Base-by-base conservation (phyloP, 1,140 invertebrate species). In the Gryon sp. region DNA sequence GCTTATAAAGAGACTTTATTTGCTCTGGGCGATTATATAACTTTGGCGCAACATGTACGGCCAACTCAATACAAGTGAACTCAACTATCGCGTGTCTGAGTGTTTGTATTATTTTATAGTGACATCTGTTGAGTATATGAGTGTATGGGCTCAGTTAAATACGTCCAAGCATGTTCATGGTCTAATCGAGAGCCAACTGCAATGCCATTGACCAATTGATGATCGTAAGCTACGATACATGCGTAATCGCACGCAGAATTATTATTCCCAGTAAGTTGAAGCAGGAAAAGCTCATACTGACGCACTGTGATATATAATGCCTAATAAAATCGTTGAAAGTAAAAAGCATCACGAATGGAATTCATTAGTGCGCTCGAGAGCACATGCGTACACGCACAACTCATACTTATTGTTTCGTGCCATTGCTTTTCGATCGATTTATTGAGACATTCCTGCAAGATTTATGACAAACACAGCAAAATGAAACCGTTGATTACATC, bases 71-170 rank as follows among this genome's bases (percentile, higher is more conserved):
- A 60, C 46, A 78, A 76, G 77, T 76, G n/a, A n/a, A n/a, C n/a
- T n/a, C n/a, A 83, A 83, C 66, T 82, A 82, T 82, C 79, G 69
- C 57, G 72, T 66, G 65, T 65, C n/a, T 30, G 72, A 57, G 59
- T 63, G 65, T 78, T 80, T 77, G 76, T 77, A 83, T 86, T 82
- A 85, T 81, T 86, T 87, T 85, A 84, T 83, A 83, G 82, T 83
- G 79, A 80, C 68, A 83, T 82, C 79, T 74, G 80, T 76, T 68
- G 70, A 45, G 65, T 86, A 81, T 84, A 83, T 79, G 82, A 82
- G 65, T 79, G 48, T 68, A 63, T 48, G 70, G 62, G 68, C 65
- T 72, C 53, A 76, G 74, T 46, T 40, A 59, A 53, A 41, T 53
- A 65, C 46, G 45, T 24, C 20, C 41, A 57, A 53, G 55, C 28